A percentile compares a stretch with the other conserved stretches of the same genome.
These are phyloP conservation scores for Drosophila nr. perissopoda DNA, from an alignment of 2,888 invertebrate genomes.

Conservation along the genomic window DNA sequence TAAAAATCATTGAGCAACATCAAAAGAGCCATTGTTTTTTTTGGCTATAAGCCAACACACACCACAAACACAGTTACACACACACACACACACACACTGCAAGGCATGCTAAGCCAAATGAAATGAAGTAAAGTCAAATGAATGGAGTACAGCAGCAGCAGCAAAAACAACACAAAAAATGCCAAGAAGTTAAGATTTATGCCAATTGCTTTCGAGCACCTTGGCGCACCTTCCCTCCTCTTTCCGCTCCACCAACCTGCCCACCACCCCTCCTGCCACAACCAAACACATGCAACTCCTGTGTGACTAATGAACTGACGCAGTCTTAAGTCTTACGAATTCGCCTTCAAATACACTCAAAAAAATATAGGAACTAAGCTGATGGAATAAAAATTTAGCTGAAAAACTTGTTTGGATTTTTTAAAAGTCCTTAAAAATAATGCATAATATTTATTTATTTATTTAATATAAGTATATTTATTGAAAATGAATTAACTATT, in stretches of 20 bases:
- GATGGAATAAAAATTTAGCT: not conserved
- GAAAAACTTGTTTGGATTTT: too few species aligned
- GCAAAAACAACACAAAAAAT: constrained; percentile 4
- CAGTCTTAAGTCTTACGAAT: constrained; percentile 60
- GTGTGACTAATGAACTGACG: constrained; percentile 68
- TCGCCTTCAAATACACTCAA: constrained; percentile 3
- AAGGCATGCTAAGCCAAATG: constrained; percentile 63
- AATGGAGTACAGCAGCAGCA: constrained; percentile 9
- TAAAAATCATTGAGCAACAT: constrained; percentile 77
- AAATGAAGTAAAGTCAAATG: constrained; percentile 56
- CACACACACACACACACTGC: constrained; percentile 37
- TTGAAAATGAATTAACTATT: too few species aligned
- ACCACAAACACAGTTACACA: constrained; percentile 21
- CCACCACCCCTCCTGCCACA: not conserved
- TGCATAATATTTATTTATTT: too few species aligned
- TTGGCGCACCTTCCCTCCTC: constrained; percentile 32
- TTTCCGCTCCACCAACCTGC: too few species aligned
- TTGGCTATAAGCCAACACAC: constrained; percentile 26
- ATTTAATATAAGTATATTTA: too few species aligned
- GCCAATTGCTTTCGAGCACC: constrained; percentile 72
- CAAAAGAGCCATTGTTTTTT: constrained; percentile 68
- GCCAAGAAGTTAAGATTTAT: constrained; percentile 68
- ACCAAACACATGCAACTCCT: constrained; percentile 26
- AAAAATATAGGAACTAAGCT: not conserved
- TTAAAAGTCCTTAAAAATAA: too few species aligned